phyloP scores from a whole-genome alignment of 2,797 vertebrate genomes.

The Martes flavigula region DNA sequence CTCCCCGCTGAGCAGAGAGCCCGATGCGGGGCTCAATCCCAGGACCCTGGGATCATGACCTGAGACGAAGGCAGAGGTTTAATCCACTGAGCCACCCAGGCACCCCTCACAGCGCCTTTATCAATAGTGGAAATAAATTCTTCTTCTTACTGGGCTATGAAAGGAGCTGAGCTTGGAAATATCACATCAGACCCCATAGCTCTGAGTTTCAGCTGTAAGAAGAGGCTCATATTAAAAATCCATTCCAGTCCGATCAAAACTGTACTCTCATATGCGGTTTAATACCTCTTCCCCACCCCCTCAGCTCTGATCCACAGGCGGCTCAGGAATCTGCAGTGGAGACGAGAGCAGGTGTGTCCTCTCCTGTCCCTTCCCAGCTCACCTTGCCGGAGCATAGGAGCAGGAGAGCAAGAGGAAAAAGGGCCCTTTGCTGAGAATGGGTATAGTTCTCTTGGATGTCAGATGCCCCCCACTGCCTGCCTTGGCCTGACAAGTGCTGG shows the following conservation, averaged over 20 bases:
- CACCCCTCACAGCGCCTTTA: background rate
- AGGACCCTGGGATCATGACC: no score
- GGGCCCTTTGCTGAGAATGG: background rate
- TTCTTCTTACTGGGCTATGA: background rate
- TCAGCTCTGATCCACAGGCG: background rate
- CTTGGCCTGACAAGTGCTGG: background rate
- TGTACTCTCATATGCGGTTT: background rate
- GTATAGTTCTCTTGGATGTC: background rate
- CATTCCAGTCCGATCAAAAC: background rate
- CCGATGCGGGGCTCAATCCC: no score
- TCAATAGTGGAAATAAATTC: background rate
- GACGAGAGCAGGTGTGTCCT: background rate
- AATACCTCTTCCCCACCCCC: background rate
- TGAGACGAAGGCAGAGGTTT: no score
- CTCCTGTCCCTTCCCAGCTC: background rate
- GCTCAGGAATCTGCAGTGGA: background rate
- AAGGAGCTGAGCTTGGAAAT: background rate
- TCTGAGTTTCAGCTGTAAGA: background rate
- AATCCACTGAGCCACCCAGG: no score
- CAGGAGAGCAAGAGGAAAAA: background rate
- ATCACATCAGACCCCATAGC: background rate
- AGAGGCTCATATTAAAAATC: background rate
- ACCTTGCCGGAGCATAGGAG: background rate
- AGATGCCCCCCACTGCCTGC: fast-evolving
- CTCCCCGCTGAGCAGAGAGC: no score